Evolutionary conservation across 2,113 vertebrate genomes (phyloP), one percentile per base, ranked within the genome.

Genomic region (Mormoops blainvillei): DNA sequence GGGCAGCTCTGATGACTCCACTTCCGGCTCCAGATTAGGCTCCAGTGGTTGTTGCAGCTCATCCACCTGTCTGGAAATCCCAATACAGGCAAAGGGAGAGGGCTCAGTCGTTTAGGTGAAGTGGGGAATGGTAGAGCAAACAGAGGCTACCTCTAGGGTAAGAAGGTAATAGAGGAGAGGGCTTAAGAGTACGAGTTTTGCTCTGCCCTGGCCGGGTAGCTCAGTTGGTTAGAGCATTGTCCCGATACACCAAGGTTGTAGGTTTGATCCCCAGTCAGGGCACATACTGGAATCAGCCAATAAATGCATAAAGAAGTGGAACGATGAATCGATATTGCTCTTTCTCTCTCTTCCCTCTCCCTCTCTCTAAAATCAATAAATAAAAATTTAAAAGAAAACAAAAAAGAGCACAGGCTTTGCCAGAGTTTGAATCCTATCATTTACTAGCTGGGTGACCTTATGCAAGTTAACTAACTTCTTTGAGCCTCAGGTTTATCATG

Each of bases 11-110:
- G 14, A n/a, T 0, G 52, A n/a, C 26, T 94, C 93, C 65, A 41
- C 73, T 43, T 89, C 87, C 41, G 73, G 82, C n/a, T n/a, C n/a
- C n/a, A n/a, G n/a, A n/a, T n/a, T 28, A 67, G 68, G 61, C 18
- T 97, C 96, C 7, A 9, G 82, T 0, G 91, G 94, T n/a, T 94
- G 97, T 12, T 90, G 97, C 15, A 93, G n/a, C 43, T 98, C 97
- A 26, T 98, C 97, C 13, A 71, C 82, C 76, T 98, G 96, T 73
- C 97, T 98, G 84, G 43, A 92, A 9, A 65, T 2, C 13, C 58
- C 71, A 71, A 50, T n/a, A 91, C 5, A 95, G 63, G 89, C 36
- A 85, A 56, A 33, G 38, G 26, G 36, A n/a, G 7, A 14, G 26
- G 74, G 22, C 36, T 70, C 8, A 71, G 61, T 43, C 13, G 24